Base-by-base conservation (phyloP, 2,888 invertebrate species). In the Rosalia funebris region DNA sequence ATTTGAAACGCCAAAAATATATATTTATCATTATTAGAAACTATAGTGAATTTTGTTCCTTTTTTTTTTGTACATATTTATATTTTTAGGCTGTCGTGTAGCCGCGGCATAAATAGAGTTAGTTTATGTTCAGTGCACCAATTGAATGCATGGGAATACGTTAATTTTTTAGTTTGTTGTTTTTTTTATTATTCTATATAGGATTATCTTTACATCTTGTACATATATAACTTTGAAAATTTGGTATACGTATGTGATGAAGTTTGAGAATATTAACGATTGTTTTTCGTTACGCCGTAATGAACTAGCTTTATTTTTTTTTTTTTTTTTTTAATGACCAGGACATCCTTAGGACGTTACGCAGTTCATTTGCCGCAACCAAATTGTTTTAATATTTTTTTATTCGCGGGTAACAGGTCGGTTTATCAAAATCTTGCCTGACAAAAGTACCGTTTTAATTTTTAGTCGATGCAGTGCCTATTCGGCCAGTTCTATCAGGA, bases 171-270 rank as follows among this genome's bases (percentile, higher is more conserved):
- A 70, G 72, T 77, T 77, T 71, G 73, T 77, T 78, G 69, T 75
- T 77, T 78, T 75, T 72, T 69, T 72, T 69, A 65, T 58, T 67
- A 48, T 52, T 58, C 60, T 56, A 67, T 54, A 59, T 65, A 63
- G 14, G 50, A 41, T 41, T 41, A 41, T 53, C 41, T 62, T 53
- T 62, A 62, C 61, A 61, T 62, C 55, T 68, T 77, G 75, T 80
- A 79, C 65, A 80, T n/a, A n/a, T n/a, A n/a, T 78, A 79, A 71
- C 65, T 60, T 68, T 72, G 65, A 73, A 70, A 74, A 77, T 70
- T 77, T 79, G 77, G 81, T 82, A 82, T 82, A 81, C 81, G 82
- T 81, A 81, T 72, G n/a, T n/a, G 79, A 81, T 81, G 80, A 81
- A 80, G 81, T 81, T 81, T 82, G 65, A 77, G 73, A 81, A 79